Evolutionary conservation across 2,888 invertebrate species (phyloP), one percentile per base, ranked within the genome.

Genomic region (Crematogaster levior): DNA sequence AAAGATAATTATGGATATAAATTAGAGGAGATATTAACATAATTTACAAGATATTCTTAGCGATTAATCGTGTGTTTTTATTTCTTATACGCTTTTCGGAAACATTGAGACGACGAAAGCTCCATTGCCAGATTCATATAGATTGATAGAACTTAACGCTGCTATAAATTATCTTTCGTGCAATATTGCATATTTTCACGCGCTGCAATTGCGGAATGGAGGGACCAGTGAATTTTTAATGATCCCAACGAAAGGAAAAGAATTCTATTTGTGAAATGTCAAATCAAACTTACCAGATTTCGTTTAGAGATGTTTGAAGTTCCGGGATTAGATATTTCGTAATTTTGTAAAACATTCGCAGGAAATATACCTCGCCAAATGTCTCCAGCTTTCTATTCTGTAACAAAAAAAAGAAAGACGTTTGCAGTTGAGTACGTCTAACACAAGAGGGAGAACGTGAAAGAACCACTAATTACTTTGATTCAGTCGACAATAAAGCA

Each of bases 391-490:
- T 40, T 66, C 40, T 18, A 3, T 30, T 15, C 37, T 21, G 27
- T 1, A 30, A 66, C 51, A 63, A 63, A 63, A 63, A 63, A 63
- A 21, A 30, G 24, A 30, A 56, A 56, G 15, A 61, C n/a, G 12
- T 43, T 65, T 68, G n/a, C n/a, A n/a, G n/a, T 30, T 30, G 18
- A 82, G 27, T 66, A 80, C 40, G 30, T 30, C 30, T 56, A 46
- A 81, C 15, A 60, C 21, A 24, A 43, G 37, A 46, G 24, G 40
- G 30, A 61, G 48, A 48, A 37, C 18, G 24, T 18, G 63, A 81
- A 56, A 79, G 43, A 79, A 43, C 40, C 68, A 70, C 68, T 79
- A 79, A 79, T 79, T 70, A 70, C 34, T 68, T 77, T 56, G 40
- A 43, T 46, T 68, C 51, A 53, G 40, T 53, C 68, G 53, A 43